These are phyloP conservation scores for Atrina japonica DNA, from an alignment of 2,888 invertebrate genomes.

Conservation along the genomic window DNA sequence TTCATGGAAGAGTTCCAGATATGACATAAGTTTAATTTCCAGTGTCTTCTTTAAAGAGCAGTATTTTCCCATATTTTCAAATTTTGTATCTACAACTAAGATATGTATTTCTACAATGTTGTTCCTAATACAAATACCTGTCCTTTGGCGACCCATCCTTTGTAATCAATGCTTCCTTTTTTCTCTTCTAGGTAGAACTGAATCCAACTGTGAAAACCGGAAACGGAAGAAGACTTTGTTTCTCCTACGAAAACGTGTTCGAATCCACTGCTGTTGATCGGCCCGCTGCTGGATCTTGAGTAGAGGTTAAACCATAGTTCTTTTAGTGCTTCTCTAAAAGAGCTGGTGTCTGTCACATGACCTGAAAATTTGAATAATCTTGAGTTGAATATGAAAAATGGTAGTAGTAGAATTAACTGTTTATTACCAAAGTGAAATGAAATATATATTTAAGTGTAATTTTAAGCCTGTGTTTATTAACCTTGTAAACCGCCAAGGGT, in stretches of 20 bases:
- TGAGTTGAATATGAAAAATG: neutral
- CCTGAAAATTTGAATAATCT: conserved; percentile 46
- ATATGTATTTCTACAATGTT: no score
- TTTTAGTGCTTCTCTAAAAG: conserved; percentile 76
- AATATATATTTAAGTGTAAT: neutral
- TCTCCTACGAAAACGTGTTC: conserved; percentile 96
- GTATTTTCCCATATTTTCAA: no score
- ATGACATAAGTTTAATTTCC: no score
- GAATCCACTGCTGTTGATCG: conserved; percentile 91
- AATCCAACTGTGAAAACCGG: conserved; percentile 95
- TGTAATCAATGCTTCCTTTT: conserved; percentile 58
- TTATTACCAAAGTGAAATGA: neutral
- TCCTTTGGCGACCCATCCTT: conserved; percentile 55
- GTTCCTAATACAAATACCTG: no score
- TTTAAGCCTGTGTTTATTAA: no score
- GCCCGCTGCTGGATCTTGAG: conserved; percentile 85
- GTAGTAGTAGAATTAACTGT: neutral
- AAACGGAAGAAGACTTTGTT: conserved; percentile 88
- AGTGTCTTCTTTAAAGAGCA: no score
- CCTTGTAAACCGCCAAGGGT: no score
- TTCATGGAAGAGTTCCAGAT: no score
- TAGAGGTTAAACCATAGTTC: conserved; percentile 86
- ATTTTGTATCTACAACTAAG: no score
- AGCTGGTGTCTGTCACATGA: conserved; percentile 33
- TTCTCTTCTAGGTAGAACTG: conserved; percentile 90